Conservation (phyloP, 2,113 vertebrate genomes). For the Craseonycteris thonglongyai region DNA sequence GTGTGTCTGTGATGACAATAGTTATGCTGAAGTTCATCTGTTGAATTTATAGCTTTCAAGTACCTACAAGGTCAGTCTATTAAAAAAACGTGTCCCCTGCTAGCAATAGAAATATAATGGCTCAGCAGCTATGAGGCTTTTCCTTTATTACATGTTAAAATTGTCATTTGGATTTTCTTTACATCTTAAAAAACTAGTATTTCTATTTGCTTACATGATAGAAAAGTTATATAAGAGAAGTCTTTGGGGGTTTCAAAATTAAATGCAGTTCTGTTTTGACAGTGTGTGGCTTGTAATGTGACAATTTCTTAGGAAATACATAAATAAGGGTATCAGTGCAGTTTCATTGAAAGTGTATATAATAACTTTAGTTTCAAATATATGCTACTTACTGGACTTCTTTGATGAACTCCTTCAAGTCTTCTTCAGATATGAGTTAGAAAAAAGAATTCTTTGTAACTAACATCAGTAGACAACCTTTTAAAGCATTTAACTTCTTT, state of each 20-base stretch:
- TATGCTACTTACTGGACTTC: background rate
- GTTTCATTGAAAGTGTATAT: background rate
- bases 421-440: background rate
- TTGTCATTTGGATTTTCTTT: background rate
- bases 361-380: conserved; percentile 36
- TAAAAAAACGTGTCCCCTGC: background rate
- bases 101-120: background rate
- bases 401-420: conserved; percentile 10
- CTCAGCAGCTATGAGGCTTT: background rate
- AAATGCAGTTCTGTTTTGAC: background rate
- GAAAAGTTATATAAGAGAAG: background rate
- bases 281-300: background rate
- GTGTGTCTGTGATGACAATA: background rate
- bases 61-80: background rate
- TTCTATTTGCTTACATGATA: background rate
- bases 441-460: too few relatives aligned
- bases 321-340: background rate
- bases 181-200: background rate
- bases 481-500: too few relatives aligned
- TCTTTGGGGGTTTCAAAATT: background rate
- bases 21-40: background rate
- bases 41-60: background rate
- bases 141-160: background rate
- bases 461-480: background rate
- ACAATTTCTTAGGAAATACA: background rate